These are phyloP conservation scores for Gymnarchus niloticus DNA, from an alignment of 2,113 vertebrate species.

Conservation along the genomic window DNA sequence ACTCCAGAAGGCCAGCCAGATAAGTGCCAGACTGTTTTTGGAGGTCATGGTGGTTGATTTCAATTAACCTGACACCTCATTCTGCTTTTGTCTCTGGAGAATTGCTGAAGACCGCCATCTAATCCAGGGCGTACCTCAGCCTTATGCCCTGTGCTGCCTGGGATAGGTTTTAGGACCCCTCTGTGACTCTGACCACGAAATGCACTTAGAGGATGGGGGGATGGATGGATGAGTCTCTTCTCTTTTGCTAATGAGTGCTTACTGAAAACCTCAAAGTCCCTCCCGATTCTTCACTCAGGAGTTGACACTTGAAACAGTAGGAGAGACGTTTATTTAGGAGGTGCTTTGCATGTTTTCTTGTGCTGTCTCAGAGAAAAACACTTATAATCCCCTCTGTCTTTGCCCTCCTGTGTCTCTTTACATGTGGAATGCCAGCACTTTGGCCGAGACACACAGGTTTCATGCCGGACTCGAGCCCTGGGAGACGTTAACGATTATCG, in stretches of 20 bases:
- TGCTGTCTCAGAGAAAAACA: background rate
- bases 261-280: background rate
- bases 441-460: background rate
- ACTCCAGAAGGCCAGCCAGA: background rate
- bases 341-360: background rate
- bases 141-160: no score
- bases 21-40: background rate
- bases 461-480: background rate
- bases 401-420: background rate
- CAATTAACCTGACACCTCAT: background rate
- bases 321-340: background rate
- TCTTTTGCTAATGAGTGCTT: background rate
- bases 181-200: background rate
- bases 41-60: background rate
- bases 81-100: background rate
- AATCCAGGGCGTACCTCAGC: no score
- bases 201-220: background rate
- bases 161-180: background rate
- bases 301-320: no score
- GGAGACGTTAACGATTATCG: background rate
- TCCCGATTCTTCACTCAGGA: background rate
- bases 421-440: background rate
- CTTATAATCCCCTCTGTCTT: background rate
- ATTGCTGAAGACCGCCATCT: no score
- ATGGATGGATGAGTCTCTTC: background rate